A percentile compares a stretch with the other conserved stretches of the same genome.
These are phyloP conservation scores for Aleiodes testaceus DNA, from an alignment of 2,888 invertebrate species.

Conservation along the genomic window DNA sequence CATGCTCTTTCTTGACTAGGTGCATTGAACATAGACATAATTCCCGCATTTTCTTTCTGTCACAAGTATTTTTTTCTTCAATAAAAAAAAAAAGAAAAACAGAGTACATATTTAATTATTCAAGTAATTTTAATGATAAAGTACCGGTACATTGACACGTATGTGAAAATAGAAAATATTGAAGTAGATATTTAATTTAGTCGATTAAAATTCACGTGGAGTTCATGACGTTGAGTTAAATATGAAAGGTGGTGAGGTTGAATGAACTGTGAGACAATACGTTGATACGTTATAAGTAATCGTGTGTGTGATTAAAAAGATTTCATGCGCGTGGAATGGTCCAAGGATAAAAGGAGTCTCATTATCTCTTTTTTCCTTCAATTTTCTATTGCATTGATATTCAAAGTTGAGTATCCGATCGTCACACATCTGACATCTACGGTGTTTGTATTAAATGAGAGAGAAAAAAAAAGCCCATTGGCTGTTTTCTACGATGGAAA, in stretches of 20 bases:
- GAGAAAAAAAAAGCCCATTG: not conserved
- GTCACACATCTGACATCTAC: conserved; percentile 55
- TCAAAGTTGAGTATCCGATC: conserved; percentile 47
- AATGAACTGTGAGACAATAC: conserved; percentile 22
- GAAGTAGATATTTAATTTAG: not conserved
- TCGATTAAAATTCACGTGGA: not conserved
- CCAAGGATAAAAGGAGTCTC: conserved; percentile 10
- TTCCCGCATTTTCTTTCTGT: conserved; percentile 21
- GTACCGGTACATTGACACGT: too few relatives aligned
- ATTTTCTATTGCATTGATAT: conserved; percentile 51
- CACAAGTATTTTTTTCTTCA: conserved; percentile 9
- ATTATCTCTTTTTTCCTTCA: too few relatives aligned
- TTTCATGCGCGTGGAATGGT: conserved; percentile 14
- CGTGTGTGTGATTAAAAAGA: conserved; percentile 23
- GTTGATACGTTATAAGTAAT: not conserved
- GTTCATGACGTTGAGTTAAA: not conserved
- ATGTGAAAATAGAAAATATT: too few relatives aligned
- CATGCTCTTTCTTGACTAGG: not conserved
- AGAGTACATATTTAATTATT: not conserved
- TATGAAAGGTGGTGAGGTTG: not conserved
- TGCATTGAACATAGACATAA: conserved; percentile 25
- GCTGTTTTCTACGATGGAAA: conserved; percentile 17
- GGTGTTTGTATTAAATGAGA: conserved; percentile 2
- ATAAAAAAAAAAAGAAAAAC: not conserved
- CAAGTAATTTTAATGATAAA: not conserved